phyloP scores from a whole-genome alignment of 2,888 invertebrate species.

The Steinernema carpocapsae region DNA sequence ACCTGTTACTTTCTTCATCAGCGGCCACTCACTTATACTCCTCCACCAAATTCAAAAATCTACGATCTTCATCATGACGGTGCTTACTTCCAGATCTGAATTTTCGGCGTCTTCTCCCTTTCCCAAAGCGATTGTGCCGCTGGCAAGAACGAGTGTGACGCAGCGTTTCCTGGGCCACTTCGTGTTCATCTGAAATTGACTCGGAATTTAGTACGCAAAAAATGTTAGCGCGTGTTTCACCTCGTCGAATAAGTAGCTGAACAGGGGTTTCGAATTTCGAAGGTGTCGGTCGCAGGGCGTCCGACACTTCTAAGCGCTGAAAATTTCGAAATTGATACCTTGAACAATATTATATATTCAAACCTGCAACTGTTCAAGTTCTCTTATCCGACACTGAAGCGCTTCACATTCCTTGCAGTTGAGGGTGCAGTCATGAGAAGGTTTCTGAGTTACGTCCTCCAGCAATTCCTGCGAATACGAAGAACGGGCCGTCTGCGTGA shows the following conservation, averaged over 20 bases:
- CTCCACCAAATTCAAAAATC: neutral
- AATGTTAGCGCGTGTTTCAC: too few relatives aligned
- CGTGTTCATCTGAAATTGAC: conserved; percentile 14
- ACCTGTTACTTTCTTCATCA: neutral
- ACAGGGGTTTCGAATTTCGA: neutral
- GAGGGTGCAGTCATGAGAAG: neutral
- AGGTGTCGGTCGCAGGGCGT: neutral
- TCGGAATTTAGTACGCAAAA: too few relatives aligned
- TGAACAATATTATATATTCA: neutral
- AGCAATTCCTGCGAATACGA: too few relatives aligned
- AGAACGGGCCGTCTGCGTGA: too few relatives aligned
- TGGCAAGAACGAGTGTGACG: neutral
- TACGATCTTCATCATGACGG: neutral
- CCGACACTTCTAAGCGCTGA: neutral
- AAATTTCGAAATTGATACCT: neutral
- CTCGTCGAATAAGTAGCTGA: neutral
- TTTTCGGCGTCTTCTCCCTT: neutral
- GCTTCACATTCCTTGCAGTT: neutral
- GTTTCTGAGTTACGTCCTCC: neutral
- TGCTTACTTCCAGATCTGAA: neutral
- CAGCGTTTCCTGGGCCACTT: neutral
- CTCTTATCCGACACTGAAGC: neutral
- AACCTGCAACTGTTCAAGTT: neutral
- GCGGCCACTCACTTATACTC: conserved; percentile 20
- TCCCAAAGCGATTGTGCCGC: neutral